phyloP scores from a whole-genome alignment of 35 echinoderm and acorn worm species.

The Amphiura filiformis region DNA sequence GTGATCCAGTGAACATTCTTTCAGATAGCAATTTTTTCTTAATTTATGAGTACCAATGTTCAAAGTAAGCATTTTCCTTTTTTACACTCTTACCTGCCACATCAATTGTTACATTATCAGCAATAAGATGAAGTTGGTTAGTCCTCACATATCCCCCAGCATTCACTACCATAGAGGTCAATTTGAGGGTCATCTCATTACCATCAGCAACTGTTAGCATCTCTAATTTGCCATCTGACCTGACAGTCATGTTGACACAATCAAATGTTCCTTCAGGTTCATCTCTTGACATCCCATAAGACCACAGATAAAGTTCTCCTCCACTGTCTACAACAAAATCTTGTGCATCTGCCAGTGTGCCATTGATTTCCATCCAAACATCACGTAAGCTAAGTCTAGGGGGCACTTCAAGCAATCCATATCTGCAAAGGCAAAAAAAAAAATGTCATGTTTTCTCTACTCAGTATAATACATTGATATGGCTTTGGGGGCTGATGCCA shows the following conservation, averaged over 20 bases:
- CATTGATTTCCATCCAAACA: conserved; percentile 88
- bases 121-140: conserved; percentile 54
- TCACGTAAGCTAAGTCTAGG: conserved; percentile 67
- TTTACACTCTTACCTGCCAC: conserved; percentile 54
- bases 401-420: conserved; percentile 66
- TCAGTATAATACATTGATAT: no score
- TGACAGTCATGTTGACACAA: conserved; percentile 69
- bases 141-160: conserved; percentile 77
- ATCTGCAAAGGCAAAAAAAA: conserved; percentile 30
- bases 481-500: no score
- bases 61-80: no score
- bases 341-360: conserved; percentile 49
- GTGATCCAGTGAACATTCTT: no score
- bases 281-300: conserved; percentile 54
- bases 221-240: conserved; percentile 69
- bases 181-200: conserved; percentile 46
- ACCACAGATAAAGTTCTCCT: conserved; percentile 73
- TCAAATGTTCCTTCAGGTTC: conserved; percentile 50
- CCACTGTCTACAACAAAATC: conserved; percentile 74
- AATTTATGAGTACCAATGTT: no score
- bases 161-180: conserved; percentile 54
- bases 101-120: conserved; percentile 82
- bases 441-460: background rate
- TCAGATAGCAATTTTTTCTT: no score
- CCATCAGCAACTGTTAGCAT: conserved; percentile 50